Evolutionary conservation across 2,113 vertebrate genomes (phyloP).

Genomic region (Boulengeromyrus knoepffleri): DNA sequence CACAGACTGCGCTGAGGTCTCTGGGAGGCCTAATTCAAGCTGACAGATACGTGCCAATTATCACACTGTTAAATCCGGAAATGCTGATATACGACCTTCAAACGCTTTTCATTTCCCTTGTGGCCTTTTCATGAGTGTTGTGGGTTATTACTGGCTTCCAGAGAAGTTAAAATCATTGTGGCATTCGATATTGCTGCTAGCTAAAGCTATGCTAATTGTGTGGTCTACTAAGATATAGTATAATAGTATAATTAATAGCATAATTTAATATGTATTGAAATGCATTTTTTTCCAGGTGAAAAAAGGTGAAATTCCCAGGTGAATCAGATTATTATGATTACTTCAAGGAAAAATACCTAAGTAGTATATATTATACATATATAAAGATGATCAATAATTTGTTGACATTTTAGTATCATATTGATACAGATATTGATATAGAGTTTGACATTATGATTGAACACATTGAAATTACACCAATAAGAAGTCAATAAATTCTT

Average conservation of each 20-base stretch:
- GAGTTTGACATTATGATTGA: not conserved
- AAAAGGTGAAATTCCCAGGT: not conserved
- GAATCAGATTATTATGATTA: not conserved
- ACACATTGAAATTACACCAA: not conserved
- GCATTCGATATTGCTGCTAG: not conserved
- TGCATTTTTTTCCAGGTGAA: not conserved
- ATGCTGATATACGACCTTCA: not conserved
- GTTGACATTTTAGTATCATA: not conserved
- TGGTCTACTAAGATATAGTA: not conserved
- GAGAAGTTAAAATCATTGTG: not conserved
- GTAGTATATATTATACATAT: not conserved
- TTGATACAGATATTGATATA: not conserved
- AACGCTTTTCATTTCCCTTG: not conserved
- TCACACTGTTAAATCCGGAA: not conserved
- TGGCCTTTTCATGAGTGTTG: not conserved
- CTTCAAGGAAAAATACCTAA: not conserved
- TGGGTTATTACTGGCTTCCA: not conserved
- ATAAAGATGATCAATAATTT: not conserved
- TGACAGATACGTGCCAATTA: not conserved
- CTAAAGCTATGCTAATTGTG: not conserved
- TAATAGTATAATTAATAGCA: not conserved
- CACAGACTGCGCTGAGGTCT: not conserved
- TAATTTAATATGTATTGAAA: not conserved
- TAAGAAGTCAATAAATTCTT: not conserved
- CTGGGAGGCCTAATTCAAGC: conserved; percentile 4